These are phyloP conservation scores for Gobius niger DNA, from an alignment of 2,113 vertebrate genomes.

Conservation along the genomic window DNA sequence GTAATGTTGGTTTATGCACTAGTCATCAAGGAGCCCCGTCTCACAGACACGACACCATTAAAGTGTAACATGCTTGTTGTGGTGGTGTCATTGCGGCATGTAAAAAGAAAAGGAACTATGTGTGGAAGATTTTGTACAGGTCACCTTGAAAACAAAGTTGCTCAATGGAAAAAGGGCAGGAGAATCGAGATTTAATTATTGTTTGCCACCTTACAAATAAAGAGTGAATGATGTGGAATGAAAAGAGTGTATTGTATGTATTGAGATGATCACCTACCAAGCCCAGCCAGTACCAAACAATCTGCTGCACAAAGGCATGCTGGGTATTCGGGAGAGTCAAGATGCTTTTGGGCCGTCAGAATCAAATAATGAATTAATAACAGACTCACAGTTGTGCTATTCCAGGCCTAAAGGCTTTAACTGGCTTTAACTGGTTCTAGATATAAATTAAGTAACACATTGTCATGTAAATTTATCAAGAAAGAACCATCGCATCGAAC, in stretches of 20 bases:
- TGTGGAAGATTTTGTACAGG: background rate
- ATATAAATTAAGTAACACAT: no score
- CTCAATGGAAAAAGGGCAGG: constrained; percentile 7
- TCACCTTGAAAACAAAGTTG: constrained; percentile 32
- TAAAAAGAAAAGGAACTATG: constrained; percentile 11
- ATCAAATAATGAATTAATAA: no score
- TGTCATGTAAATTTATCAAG: no score
- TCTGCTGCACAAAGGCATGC: no score
- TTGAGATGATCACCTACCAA: background rate
- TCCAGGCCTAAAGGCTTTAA: no score
- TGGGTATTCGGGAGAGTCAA: no score
- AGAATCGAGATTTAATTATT: background rate
- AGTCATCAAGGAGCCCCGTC: constrained; percentile 11
- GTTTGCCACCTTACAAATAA: background rate
- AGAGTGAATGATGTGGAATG: background rate
- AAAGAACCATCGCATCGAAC: no score
- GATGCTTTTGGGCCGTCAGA: no score
- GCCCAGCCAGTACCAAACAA: background rate
- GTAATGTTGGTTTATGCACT: constrained; percentile 15
- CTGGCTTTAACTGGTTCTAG: no score
- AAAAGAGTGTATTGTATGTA: background rate
- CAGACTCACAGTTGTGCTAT: no score
- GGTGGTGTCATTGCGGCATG: constrained; percentile 26
- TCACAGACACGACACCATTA: constrained; percentile 22
- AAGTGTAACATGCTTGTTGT: constrained; percentile 28